phyloP scores from a whole-genome alignment of 2,888 invertebrate genomes.

The Encarsia formosa region DNA sequence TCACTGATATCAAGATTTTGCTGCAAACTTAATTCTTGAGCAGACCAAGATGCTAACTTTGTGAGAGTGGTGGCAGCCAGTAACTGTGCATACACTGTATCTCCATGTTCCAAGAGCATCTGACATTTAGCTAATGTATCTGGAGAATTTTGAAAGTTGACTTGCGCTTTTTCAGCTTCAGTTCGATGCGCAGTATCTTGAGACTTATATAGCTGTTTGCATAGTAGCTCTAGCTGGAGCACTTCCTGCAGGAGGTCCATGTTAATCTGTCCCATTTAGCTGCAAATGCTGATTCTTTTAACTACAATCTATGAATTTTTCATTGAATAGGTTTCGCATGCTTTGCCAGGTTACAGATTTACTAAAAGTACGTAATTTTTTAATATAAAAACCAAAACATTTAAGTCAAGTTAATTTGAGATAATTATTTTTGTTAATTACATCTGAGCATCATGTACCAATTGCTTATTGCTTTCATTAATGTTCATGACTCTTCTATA shows the following conservation, averaged over 20 bases:
- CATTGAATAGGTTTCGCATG: no score
- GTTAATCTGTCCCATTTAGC: no score
- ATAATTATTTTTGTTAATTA: no score
- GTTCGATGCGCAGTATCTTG: conserved; percentile 78
- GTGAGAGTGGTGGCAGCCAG: conserved; percentile 94
- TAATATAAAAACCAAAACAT: no score
- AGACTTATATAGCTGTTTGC: conserved; percentile 96
- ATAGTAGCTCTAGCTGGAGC: conserved; percentile 88
- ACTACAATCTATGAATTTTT: no score
- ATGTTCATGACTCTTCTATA: no score
- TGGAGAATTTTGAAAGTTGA: conserved; percentile 86
- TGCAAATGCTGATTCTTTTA: no score
- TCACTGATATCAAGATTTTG: conserved; percentile 81
- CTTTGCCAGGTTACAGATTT: no score
- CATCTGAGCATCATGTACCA: no score
- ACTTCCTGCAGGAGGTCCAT: conserved; percentile 72
- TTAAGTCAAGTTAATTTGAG: no score
- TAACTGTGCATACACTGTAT: conserved; percentile 94
- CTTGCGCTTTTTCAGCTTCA: conserved; percentile 92
- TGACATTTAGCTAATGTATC: conserved; percentile 96
- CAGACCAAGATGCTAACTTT: conserved; percentile 80
- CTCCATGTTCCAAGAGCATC: conserved; percentile 86
- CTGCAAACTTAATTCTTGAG: conserved; percentile 74
- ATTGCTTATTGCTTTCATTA: no score
- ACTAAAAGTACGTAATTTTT: no score